phyloP scores from a whole-genome alignment of 2,113 vertebrate genomes.

The Hippolais icterina region DNA sequence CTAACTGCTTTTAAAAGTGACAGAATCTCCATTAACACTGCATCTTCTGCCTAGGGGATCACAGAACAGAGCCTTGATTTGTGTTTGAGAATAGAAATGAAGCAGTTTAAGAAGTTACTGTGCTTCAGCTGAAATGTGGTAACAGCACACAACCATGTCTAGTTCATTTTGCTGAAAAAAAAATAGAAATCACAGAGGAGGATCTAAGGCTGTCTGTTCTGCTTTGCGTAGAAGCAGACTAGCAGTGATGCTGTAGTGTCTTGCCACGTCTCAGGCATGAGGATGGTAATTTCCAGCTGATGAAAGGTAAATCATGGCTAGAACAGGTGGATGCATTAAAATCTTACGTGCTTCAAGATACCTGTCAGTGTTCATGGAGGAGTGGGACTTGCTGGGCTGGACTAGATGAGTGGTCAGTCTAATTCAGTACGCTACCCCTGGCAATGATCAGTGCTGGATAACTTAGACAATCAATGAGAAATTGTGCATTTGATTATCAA shows the following conservation, averaged over 20 bases:
- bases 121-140: not conserved
- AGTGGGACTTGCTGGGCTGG: not conserved
- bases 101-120: not conserved
- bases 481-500: not conserved
- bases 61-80: constrained; percentile 11
- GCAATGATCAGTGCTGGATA: not conserved
- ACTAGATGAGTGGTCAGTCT: not conserved
- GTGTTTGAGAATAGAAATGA: constrained; percentile 34
- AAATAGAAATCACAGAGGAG: constrained; percentile 36
- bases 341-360: not conserved
- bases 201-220: constrained; percentile 20
- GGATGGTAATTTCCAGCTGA: constrained; percentile 28
- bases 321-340: constrained; percentile 7
- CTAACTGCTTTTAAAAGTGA: constrained; percentile 30
- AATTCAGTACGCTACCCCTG: not conserved
- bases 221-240: not conserved
- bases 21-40: constrained; percentile 7
- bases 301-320: constrained; percentile 15
- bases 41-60: constrained; percentile 22
- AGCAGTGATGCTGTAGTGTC: not conserved
- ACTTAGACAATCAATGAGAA: not conserved
- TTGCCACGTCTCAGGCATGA: not conserved
- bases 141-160: not conserved
- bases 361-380: not conserved
- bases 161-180: constrained; percentile 16